Evolutionary conservation across 2,888 invertebrate species (phyloP).

Genomic region (Pristionchus exspectatus): DNA sequence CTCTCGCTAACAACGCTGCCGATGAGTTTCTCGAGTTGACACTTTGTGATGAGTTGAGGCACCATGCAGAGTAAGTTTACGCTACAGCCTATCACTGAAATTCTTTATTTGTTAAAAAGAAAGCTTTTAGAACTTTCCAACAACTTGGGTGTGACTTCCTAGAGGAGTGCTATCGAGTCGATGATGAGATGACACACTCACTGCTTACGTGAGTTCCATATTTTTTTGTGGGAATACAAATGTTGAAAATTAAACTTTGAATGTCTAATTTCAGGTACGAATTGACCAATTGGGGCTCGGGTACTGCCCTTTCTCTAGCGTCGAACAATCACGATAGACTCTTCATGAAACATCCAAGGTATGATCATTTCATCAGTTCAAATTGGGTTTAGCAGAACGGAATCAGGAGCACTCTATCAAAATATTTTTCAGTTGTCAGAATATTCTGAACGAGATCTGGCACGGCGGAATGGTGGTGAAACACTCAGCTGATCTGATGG

Average conservation of each 20-base stretch:
- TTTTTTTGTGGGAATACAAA: not conserved
- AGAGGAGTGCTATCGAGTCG: slow-evolving; percentile 96
- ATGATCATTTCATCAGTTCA: not conserved
- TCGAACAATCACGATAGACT: slow-evolving; percentile 91
- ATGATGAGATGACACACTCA: slow-evolving; percentile 90
- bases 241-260: too few relatives aligned
- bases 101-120: not conserved
- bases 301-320: slow-evolving; percentile 95
- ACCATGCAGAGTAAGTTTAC: slow-evolving; percentile 61
- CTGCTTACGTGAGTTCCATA: slow-evolving; percentile 88
- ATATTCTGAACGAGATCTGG: slow-evolving; percentile 98
- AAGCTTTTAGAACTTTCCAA: slow-evolving; percentile 73
- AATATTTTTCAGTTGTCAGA: slow-evolving; percentile 84
- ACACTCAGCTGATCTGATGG: slow-evolving; percentile 84
- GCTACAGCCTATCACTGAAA: too few relatives aligned
- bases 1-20: slow-evolving; percentile 97
- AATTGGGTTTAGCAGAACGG: not conserved
- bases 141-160: slow-evolving; percentile 89
- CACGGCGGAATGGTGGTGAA: slow-evolving; percentile 97
- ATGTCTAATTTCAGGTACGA: slow-evolving; percentile 83
- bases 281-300: slow-evolving; percentile 96
- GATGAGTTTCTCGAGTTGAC: slow-evolving; percentile 98
- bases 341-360: slow-evolving; percentile 81
- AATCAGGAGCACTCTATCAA: not conserved
- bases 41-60: slow-evolving; percentile 82